Evolutionary conservation across 2,888 invertebrate genomes (phyloP).

Genomic region (Scelioninae gen. 1): DNA sequence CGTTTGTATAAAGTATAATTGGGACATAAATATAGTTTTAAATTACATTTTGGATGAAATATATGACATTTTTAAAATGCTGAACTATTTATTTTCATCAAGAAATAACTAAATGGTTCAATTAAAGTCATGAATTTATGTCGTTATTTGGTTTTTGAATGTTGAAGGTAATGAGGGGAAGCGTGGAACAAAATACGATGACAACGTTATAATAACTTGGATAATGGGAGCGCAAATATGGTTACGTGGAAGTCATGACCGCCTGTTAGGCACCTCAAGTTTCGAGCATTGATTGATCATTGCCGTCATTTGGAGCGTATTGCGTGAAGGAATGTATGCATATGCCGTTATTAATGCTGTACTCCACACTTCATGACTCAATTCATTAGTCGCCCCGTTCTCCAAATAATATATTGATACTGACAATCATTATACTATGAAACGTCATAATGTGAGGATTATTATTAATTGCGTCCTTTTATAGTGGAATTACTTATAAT

Average conservation of each 20-base stretch:
- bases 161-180: constrained; percentile 27
- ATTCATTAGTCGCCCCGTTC: constrained; percentile 33
- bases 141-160: constrained; percentile 5
- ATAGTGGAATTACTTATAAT: neutral
- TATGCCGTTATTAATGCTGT: constrained; percentile 36
- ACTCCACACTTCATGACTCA: constrained; percentile 42
- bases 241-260: constrained; percentile 15
- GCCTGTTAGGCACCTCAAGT: constrained; percentile 34
- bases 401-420: constrained; percentile 15
- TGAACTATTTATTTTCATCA: neutral
- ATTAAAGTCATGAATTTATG: neutral
- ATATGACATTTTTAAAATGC: too few relatives aligned
- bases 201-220: constrained; percentile 40
- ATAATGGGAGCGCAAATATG: constrained; percentile 30
- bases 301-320: constrained; percentile 39
- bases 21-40: too few relatives aligned
- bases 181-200: constrained; percentile 10
- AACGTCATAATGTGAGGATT: neutral
- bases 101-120: neutral
- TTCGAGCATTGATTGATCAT: constrained; percentile 55
- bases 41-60: too few relatives aligned
- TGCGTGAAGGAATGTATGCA: constrained; percentile 44
- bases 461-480: neutral
- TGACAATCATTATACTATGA: constrained; percentile 13
- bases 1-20: too few relatives aligned